These are phyloP conservation scores for Cremastinae sp. DNA, from an alignment of 2,888 invertebrate genomes.

Conservation along the genomic window DNA sequence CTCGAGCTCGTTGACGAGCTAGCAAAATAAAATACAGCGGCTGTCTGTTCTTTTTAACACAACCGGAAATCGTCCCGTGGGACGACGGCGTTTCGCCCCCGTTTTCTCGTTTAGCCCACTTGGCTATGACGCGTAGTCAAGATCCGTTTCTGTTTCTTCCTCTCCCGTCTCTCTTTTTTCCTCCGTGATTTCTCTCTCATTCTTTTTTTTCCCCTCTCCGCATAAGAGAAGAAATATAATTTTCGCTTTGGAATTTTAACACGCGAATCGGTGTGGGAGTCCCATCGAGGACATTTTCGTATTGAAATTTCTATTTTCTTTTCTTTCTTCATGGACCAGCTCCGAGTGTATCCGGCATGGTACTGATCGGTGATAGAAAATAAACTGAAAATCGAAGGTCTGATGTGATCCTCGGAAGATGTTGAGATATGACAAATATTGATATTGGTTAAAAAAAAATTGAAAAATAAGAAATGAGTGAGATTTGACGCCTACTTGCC, in stretches of 20 bases:
- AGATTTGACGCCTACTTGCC: neutral
- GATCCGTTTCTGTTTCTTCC: constrained; percentile 8
- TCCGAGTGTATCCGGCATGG: too few species aligned
- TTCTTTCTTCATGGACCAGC: too few species aligned
- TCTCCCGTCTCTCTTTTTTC: neutral
- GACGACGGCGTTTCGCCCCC: constrained; percentile 47
- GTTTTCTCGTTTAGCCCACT: constrained; percentile 38
- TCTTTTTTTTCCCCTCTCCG: neutral
- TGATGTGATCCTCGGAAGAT: too few species aligned
- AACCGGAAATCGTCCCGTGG: constrained; percentile 57
- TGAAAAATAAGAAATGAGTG: neutral
- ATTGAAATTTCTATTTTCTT: constrained; percentile 12
- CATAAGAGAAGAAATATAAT: neutral
- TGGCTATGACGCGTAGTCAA: neutral
- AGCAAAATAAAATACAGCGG: constrained; percentile 2
- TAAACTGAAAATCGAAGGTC: too few species aligned
- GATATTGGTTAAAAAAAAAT: neutral
- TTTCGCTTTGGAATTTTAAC: constrained; percentile 13
- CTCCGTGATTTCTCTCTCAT: too few species aligned
- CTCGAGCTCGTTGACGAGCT: neutral
- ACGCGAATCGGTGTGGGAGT: neutral
- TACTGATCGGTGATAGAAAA: too few species aligned
- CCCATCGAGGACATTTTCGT: constrained; percentile 13
- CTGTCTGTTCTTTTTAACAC: constrained; percentile 43
- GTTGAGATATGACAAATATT: too few species aligned